Conservation (phyloP, 64 coral and sea anemone species). For the Actinia tenebrosa region DNA sequence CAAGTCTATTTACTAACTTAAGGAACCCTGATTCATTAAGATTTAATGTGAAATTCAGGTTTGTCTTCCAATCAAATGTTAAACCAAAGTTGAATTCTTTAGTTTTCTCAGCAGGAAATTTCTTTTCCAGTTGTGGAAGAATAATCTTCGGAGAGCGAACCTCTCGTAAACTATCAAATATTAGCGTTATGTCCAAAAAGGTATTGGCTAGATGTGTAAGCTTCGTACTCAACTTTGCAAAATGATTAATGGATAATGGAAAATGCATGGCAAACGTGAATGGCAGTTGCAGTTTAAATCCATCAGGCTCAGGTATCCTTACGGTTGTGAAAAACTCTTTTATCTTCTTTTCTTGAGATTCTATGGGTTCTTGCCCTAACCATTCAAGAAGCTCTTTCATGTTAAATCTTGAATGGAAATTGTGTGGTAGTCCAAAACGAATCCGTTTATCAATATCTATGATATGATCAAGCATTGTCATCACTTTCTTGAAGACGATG, state of each 20-base stretch:
- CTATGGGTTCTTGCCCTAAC: slow-evolving; percentile 38
- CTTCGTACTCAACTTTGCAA: slow-evolving; percentile 42
- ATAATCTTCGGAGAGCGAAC: slow-evolving; percentile 39
- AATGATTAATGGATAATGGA: slow-evolving; percentile 60
- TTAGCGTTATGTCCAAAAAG: slow-evolving; percentile 60
- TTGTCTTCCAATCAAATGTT: slow-evolving; percentile 76
- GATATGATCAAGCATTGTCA: slow-evolving; percentile 57
- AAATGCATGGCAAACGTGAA: slow-evolving; percentile 68
- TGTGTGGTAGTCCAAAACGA: slow-evolving; percentile 56
- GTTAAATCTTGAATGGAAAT: slow-evolving; percentile 46
- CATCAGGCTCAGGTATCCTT: slow-evolving; percentile 38
- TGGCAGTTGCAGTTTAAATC: slow-evolving; percentile 66
- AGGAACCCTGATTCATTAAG: slow-evolving; percentile 48
- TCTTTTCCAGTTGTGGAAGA: slow-evolving; percentile 20
- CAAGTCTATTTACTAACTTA: slow-evolving; percentile 36
- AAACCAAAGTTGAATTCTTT: slow-evolving; percentile 67
- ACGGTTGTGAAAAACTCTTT: slow-evolving; percentile 73
- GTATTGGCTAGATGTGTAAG: slow-evolving; percentile 56
- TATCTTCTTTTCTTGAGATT: slow-evolving; percentile 44
- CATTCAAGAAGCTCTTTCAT: slow-evolving; percentile 62
- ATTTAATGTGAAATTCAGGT: slow-evolving; percentile 60
- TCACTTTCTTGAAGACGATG: slow-evolving; percentile 52
- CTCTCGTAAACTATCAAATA: slow-evolving; percentile 43
- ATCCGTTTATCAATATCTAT: slow-evolving; percentile 47
- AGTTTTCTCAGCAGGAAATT: slow-evolving; percentile 10